A percentile compares a stretch with the other conserved stretches of the same genome.
Conservation (phyloP, 2,888 invertebrate species). For the Volucella inanis region DNA sequence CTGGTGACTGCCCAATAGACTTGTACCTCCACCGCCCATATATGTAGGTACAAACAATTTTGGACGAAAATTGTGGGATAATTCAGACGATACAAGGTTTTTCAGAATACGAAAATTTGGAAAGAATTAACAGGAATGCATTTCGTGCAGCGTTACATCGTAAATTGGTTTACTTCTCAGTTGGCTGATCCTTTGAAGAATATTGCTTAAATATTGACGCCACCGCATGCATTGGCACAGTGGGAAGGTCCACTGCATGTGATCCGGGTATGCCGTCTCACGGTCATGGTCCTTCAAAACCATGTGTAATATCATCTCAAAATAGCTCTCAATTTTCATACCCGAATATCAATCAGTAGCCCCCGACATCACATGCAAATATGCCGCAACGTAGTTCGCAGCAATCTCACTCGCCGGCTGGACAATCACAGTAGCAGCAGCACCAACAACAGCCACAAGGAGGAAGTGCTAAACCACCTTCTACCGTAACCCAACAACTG, state of each 20-base stretch:
- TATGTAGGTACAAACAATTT: too few species aligned
- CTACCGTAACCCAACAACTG: constrained; percentile 75
- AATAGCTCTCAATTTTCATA: constrained; percentile 78
- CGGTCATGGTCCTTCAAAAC: constrained; percentile 75
- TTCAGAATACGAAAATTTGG: too few species aligned
- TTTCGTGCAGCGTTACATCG: too few species aligned
- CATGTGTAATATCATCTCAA: constrained; percentile 76
- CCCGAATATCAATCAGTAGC: constrained; percentile 78
- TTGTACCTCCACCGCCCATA: too few species aligned
- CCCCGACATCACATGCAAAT: constrained; percentile 79
- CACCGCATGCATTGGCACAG: constrained; percentile 85
- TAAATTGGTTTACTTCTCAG: too few species aligned
- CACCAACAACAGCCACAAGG: constrained; percentile 75
- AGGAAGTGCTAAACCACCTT: constrained; percentile 63
- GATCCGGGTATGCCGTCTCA: constrained; percentile 83
- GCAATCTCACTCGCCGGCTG: constrained; percentile 75
- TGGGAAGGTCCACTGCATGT: constrained; percentile 81
- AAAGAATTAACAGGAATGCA: too few species aligned
- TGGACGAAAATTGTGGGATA: too few species aligned
- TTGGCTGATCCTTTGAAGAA: too few species aligned
- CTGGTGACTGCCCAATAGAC: too few species aligned
- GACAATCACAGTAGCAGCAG: too few species aligned
- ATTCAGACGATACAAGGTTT: too few species aligned
- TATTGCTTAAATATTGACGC: too few species aligned
- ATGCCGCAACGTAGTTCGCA: constrained; percentile 79